phyloP scores from a whole-genome alignment of 2,888 invertebrate genomes.

The Labia minor region DNA sequence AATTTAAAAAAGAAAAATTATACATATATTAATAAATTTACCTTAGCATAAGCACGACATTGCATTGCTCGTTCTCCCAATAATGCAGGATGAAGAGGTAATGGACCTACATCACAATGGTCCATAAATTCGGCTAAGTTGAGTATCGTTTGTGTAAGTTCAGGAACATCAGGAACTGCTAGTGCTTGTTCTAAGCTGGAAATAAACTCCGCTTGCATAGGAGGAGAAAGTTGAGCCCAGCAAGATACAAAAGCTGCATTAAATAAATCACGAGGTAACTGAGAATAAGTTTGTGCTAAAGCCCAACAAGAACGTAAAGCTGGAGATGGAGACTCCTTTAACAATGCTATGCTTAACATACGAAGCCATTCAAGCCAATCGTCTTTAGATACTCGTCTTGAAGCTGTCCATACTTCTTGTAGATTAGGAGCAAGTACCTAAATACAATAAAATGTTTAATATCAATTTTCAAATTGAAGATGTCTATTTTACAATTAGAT shows the following conservation, averaged over 20 bases:
- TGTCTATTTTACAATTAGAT: background rate
- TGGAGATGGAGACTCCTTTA: constrained; percentile 92
- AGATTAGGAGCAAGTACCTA: constrained; percentile 72
- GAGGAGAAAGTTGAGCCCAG: constrained; percentile 86
- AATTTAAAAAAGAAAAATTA: constrained; percentile 8
- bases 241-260: constrained; percentile 98
- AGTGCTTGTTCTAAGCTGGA: constrained; percentile 80
- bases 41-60: constrained; percentile 48
- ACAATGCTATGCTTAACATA: constrained; percentile 78
- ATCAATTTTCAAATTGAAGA: too few species aligned
- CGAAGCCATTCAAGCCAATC: constrained; percentile 98
- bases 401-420: constrained; percentile 85
- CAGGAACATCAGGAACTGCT: constrained; percentile 84
- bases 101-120: constrained; percentile 91
- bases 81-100: constrained; percentile 78
- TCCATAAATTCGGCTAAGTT: constrained; percentile 99
- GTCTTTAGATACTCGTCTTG: constrained; percentile 86
- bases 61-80: constrained; percentile 91
- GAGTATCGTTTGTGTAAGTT: constrained; percentile 89
- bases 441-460: constrained; percentile 23
- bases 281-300: constrained; percentile 87
- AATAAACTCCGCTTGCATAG: constrained; percentile 73
- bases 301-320: constrained; percentile 84
- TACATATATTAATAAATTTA: constrained; percentile 30
- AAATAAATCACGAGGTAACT: constrained; percentile 89